Percentiles rank a stretch among this genome's conserved stretches.
These are phyloP conservation scores for Lutjanus erythropterus DNA, from an alignment of 2,113 vertebrate genomes.

Conservation along the genomic window DNA sequence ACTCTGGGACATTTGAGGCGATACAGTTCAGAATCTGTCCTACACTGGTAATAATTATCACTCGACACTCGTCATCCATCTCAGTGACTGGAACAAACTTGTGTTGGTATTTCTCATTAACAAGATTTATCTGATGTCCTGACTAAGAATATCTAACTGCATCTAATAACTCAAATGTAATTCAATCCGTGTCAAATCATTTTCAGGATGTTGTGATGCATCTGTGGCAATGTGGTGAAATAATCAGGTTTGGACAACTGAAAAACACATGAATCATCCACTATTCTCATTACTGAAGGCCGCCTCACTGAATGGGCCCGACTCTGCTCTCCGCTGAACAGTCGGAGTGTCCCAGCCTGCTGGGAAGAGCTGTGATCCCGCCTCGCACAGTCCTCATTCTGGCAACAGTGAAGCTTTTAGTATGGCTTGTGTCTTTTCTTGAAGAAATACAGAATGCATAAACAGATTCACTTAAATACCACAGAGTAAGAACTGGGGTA, in stretches of 20 bases:
- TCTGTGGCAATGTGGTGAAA: constrained; percentile 18
- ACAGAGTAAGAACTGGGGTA: no score
- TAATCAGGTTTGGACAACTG: constrained; percentile 37
- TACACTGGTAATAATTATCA: constrained; percentile 14
- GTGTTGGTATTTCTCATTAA: constrained; percentile 29
- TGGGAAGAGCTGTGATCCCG: no score
- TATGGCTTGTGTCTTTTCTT: not conserved
- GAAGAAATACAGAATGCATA: no score
- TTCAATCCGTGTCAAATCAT: constrained; percentile 18
- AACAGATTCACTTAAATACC: no score
- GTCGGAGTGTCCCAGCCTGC: not conserved
- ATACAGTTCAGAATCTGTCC: not conserved
- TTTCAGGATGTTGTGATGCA: constrained; percentile 13
- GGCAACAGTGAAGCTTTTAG: not conserved
- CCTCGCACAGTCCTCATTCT: no score
- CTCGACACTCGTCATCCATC: not conserved
- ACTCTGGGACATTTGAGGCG: not conserved
- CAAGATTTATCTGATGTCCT: constrained; percentile 31
- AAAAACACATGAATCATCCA: constrained; percentile 33
- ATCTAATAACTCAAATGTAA: constrained; percentile 27
- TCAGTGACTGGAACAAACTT: not conserved
- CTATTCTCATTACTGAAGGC: constrained; percentile 7
- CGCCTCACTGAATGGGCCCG: not conserved
- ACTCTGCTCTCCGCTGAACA: not conserved
- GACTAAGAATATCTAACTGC: not conserved